Base-by-base conservation (phyloP, 2,888 invertebrate genomes). In the Heliconius cydno region DNA sequence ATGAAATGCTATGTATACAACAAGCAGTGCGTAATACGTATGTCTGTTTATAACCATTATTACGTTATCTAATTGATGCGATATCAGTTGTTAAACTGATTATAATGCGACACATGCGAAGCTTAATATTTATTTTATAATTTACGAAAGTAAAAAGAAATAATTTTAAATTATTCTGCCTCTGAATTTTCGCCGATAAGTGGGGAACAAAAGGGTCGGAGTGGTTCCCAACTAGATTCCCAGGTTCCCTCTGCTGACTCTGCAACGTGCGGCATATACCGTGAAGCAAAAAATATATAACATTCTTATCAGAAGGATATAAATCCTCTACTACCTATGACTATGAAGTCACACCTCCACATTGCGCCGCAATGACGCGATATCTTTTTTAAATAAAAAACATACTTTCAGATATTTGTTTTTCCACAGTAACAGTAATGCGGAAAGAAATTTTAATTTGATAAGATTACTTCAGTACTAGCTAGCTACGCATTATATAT, bases 391-490 rank as follows among this genome's bases (percentile, higher is more conserved):
- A 15, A 65, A 34, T 67, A 28, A 46, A 28, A 10, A 28, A 71
- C 34, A 28, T 10, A 30, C 30, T 13, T 72, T n/a, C 15, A 57
- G 57, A 30, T 34, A 60, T n/a, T 34, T 57, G 72, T 73, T 73
- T 34, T 57, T 57, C 13, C 72, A 73, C 22, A 10, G 30, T 73
- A 57, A 25, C 6, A 13, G 57, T 73, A 73, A 60, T 57, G 57
- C 72, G 72, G 72, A 73, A 73, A 30, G 72, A 57, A 73, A 67
- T 41, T 74, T 60, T 28, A 13, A 30, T 66, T n/a, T 57, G 72
- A 73, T 73, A 73, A 73, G 72, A 73, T 73, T 57, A 73, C 12
- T 57, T 57, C 72, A 57, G 5, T 57, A 15, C 28, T 13, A 73
- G 57, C 22, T 30, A 72, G 34, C 72, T 34, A 34, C 72, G 72